Percentiles rank a stretch among this genome's conserved stretches.
Evolutionary conservation across 2,888 invertebrate genomes (phyloP).

Genomic region (Machimus atricapillus): DNA sequence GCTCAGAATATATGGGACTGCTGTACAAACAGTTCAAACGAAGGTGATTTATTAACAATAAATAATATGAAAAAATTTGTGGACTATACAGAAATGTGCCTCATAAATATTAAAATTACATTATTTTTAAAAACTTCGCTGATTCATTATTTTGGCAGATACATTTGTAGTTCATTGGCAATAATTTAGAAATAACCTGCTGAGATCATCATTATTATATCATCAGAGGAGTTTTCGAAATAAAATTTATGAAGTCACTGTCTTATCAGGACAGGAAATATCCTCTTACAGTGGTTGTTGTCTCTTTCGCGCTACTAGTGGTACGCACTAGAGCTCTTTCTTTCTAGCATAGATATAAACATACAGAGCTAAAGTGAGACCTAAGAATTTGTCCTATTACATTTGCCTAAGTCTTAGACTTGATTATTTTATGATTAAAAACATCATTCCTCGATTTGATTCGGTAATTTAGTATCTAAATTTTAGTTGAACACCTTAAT

Average conservation of each 20-base stretch:
- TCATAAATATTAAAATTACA: background rate
- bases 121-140: background rate
- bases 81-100: background rate
- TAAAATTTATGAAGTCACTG: background rate
- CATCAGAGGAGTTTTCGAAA: background rate
- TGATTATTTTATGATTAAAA: too few species aligned
- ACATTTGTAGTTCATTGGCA: background rate
- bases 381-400: too few species aligned
- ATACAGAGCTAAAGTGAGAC: too few species aligned
- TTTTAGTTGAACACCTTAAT: too few species aligned
- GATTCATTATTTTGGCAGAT: background rate
- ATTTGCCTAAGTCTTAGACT: too few species aligned
- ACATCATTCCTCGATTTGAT: too few species aligned
- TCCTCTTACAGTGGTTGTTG: too few species aligned
- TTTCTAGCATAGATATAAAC: too few species aligned
- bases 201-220: background rate
- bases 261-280: too few species aligned
- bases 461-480: too few species aligned
- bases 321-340: too few species aligned
- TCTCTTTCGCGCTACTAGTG: too few species aligned
- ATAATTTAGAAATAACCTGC: background rate
- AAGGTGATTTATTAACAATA: background rate
- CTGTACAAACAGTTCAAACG: background rate
- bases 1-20: background rate
- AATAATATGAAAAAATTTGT: background rate